These are phyloP conservation scores for Austrolebias charrua DNA, from an alignment of 2,797 vertebrate species.

Conservation along the genomic window DNA sequence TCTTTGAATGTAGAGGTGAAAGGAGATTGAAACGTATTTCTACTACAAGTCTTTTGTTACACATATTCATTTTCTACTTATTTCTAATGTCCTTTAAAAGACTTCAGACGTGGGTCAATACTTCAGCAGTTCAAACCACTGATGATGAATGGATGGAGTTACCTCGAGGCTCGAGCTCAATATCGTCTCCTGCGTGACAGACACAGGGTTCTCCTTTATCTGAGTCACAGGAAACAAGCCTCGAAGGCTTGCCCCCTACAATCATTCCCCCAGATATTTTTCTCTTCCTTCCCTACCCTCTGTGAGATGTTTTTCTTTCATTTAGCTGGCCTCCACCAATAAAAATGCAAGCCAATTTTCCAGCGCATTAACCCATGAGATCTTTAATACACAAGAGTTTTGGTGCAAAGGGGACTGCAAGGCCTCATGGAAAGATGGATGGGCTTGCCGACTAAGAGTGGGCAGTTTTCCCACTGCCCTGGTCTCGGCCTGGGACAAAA, in stretches of 20 bases:
- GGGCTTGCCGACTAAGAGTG: conserved; percentile 91
- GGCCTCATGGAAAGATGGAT: conserved; percentile 93
- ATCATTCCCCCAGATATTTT: conserved; percentile 85
- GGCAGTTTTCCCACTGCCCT: conserved; percentile 98
- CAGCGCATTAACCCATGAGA: conserved; percentile 99
- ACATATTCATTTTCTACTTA: conserved; percentile 65
- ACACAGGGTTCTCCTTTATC: conserved; percentile 83
- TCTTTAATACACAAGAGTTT: conserved; percentile 90
- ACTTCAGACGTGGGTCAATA: conserved; percentile 71
- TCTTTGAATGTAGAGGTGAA: conserved; percentile 45
- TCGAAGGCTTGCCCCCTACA: conserved; percentile 84
- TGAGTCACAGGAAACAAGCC: conserved; percentile 91
- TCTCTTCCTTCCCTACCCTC: conserved; percentile 76
- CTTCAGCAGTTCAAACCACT: conserved; percentile 64
- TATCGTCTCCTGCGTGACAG: conserved; percentile 84
- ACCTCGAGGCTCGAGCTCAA: conserved; percentile 82
- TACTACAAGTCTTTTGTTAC: conserved; percentile 36
- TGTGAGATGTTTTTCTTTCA: conserved; percentile 87
- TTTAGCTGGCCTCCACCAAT: conserved; percentile 93
- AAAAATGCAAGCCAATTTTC: conserved; percentile 99
- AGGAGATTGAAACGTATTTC: conserved; percentile 36
- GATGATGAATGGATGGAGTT: conserved; percentile 88
- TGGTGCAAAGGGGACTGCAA: conserved; percentile 83
- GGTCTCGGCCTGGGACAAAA: conserved; percentile 94
- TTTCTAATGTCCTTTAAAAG: conserved; percentile 67